Conservation (phyloP, 2,797 vertebrate genomes). For the Eutrigla gurnardus region DNA sequence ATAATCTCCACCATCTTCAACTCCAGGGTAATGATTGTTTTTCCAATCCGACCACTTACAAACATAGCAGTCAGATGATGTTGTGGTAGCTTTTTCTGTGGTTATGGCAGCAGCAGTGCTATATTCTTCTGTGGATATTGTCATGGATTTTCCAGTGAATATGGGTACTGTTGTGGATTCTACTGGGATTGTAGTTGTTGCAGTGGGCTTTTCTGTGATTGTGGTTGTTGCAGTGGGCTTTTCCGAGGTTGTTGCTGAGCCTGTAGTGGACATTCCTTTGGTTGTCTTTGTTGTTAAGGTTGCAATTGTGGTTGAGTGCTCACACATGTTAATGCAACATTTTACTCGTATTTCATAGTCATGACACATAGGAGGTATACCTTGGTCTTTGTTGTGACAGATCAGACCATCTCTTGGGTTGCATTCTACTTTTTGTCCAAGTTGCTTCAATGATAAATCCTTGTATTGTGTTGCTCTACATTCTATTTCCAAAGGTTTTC, state of each 20-base stretch:
- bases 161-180: neutral
- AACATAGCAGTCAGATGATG: too few relatives aligned
- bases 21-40: too few relatives aligned
- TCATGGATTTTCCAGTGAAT: too few relatives aligned
- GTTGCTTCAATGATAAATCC: conserved; percentile 38
- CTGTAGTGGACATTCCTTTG: too few relatives aligned
- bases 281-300: neutral
- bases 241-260: neutral
- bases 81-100: neutral
- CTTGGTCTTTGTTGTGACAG: conserved; percentile 78
- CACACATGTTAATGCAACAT: conserved; percentile 76
- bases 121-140: neutral
- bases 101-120: neutral
- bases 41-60: too few relatives aligned
- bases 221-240: neutral
- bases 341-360: conserved; percentile 40
- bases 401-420: conserved; percentile 74
- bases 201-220: neutral
- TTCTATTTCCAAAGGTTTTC: conserved; percentile 71
- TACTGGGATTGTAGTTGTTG: neutral
- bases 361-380: too few relatives aligned
- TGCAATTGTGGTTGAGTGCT: neutral
- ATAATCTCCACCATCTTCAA: too few relatives aligned
- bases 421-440: conserved; percentile 82
- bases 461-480: conserved; percentile 79